These are phyloP conservation scores for Nipponia nippon DNA, from an alignment of 2,113 vertebrate species.

Conservation along the genomic window DNA sequence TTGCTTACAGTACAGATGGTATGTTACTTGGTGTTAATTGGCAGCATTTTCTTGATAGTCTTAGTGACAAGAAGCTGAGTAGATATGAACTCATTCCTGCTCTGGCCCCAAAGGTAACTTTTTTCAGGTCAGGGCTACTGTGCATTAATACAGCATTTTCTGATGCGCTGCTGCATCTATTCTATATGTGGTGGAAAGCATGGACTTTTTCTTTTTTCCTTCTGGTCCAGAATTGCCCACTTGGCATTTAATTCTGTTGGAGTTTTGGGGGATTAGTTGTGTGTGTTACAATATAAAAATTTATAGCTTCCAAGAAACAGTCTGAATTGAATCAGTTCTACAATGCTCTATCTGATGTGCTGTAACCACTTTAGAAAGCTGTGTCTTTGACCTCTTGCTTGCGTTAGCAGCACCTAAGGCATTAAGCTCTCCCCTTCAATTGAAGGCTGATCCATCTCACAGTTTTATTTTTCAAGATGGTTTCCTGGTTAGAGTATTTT, in stretches of 20 bases:
- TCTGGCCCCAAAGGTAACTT: neutral
- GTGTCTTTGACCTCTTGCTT: neutral
- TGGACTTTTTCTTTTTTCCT: neutral
- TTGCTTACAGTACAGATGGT: neutral
- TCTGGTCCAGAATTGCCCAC: neutral
- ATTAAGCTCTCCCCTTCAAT: neutral
- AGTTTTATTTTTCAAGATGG: neutral
- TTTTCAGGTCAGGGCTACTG: neutral
- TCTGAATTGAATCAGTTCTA: neutral
- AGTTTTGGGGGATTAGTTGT: neutral
- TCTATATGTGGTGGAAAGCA: neutral
- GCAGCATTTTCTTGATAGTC: neutral
- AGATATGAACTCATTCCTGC: neutral
- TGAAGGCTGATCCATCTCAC: neutral
- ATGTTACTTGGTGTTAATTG: neutral
- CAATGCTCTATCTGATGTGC: neutral
- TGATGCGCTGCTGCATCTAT: neutral
- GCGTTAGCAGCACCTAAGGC: neutral
- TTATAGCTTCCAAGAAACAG: neutral
- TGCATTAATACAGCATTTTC: neutral
- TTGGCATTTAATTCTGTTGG: neutral
- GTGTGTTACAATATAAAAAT: neutral
- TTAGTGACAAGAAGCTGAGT: neutral
- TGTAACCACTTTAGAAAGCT: neutral
- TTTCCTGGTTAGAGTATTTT: neutral